A percentile compares a stretch with the other conserved stretches of the same genome.
Evolutionary conservation across 2,113 vertebrate genomes (phyloP).

Genomic region (Lepidothrix coronata): DNA sequence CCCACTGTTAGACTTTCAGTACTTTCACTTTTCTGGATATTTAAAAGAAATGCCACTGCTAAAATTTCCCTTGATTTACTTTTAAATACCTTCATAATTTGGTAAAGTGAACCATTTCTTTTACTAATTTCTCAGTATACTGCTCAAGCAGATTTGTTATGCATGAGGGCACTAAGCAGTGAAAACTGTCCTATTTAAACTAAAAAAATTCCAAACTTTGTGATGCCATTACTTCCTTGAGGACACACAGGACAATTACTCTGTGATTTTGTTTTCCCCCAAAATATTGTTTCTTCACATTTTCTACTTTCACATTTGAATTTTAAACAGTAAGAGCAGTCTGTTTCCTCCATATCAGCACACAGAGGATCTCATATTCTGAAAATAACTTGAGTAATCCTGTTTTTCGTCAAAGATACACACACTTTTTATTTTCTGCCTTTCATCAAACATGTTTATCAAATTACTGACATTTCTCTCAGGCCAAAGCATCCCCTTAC

Average conservation of each 20-base stretch:
- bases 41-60: neutral
- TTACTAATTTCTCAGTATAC: neutral
- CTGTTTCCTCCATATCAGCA: accelerated
- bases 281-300: neutral
- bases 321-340: neutral
- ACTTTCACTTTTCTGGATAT: neutral
- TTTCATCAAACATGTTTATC: neutral
- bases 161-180: neutral
- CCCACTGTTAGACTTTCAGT: neutral
- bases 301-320: neutral
- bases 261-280: too few species aligned
- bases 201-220: neutral
- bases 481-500: neutral
- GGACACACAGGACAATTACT: neutral
- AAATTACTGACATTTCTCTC: neutral
- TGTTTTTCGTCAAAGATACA: neutral
- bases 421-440: neutral
- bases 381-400: neutral
- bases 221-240: neutral
- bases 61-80: neutral
- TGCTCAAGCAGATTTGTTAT: neutral
- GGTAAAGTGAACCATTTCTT: neutral
- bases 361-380: neutral
- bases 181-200: neutral
- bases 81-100: neutral